These are phyloP conservation scores for Acleris sparsana DNA, from an alignment of 2,888 invertebrate species.

Conservation along the genomic window DNA sequence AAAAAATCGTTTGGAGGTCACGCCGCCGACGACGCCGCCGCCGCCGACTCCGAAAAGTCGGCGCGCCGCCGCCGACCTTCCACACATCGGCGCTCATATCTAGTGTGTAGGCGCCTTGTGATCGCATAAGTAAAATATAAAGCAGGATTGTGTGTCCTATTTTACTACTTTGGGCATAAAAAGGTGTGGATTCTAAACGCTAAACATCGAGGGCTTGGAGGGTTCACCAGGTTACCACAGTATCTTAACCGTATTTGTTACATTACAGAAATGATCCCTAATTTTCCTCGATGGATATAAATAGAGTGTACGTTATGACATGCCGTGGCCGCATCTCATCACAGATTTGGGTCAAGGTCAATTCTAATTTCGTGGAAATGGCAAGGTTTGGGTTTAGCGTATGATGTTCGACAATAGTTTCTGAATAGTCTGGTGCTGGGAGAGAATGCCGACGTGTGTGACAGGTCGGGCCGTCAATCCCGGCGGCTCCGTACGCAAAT, in stretches of 20 bases:
- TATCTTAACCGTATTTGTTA: conserved; percentile 36
- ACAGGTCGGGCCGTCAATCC: conserved; percentile 80
- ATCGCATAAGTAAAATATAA: conserved; percentile 32
- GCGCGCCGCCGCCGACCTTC: no score
- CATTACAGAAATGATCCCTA: conserved; percentile 36
- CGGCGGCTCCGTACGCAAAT: conserved; percentile 79
- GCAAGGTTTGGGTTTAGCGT: conserved; percentile 36
- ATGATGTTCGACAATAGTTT: conserved; percentile 42
- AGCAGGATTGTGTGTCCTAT: conserved; percentile 25
- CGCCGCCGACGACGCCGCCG: no score
- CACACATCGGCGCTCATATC: no score
- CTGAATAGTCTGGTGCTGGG: conserved; percentile 53
- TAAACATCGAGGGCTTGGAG: conserved; percentile 32
- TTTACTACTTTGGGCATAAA: conserved; percentile 5
- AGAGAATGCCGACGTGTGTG: conserved; percentile 68
- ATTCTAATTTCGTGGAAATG: conserved; percentile 45
- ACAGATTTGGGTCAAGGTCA: conserved; percentile 80
- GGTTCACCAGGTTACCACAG: conserved; percentile 43
- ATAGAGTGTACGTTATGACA: conserved; percentile 48
- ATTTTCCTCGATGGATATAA: conserved; percentile 43
- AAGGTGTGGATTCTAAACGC: conserved; percentile 30
- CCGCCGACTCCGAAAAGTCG: no score
- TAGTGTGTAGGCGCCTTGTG: conserved; percentile 15
- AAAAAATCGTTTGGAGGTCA: no score
- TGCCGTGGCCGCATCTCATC: conserved; percentile 49